phyloP scores from a whole-genome alignment of 2,113 vertebrate species.

The Cygnus buccinator region DNA sequence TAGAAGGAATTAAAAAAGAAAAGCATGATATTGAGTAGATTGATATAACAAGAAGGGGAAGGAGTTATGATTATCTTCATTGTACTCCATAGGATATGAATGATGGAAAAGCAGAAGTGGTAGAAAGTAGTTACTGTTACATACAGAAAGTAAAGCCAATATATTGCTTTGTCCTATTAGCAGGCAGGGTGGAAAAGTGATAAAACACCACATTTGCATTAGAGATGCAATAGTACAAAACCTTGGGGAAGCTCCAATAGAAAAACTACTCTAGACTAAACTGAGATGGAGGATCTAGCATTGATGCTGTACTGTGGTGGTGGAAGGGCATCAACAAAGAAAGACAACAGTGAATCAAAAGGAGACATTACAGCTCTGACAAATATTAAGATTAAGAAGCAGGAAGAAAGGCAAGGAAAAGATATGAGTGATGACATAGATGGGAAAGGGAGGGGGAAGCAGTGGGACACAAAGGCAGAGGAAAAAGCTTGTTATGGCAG shows the following conservation, averaged over 20 bases:
- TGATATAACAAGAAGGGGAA: neutral
- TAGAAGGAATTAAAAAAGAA: neutral
- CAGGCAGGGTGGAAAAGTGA: neutral
- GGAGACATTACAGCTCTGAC: neutral
- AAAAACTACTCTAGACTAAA: neutral
- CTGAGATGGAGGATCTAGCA: neutral
- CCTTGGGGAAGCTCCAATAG: neutral
- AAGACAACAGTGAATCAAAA: neutral
- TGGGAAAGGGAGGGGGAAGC: neutral
- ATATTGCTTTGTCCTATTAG: neutral
- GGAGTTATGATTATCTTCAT: neutral
- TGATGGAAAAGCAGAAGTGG: neutral
- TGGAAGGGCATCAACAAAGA: neutral
- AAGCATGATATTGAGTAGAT: neutral
- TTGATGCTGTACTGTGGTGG: neutral
- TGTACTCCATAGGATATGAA: neutral
- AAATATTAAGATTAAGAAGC: neutral
- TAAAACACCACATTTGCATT: neutral
- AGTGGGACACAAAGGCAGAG: neutral
- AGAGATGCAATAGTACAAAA: neutral
- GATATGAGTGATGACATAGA: neutral
- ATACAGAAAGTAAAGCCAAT: neutral
- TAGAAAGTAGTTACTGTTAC: neutral
- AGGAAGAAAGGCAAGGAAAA: neutral
- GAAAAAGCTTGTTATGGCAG: neutral